Base-by-base conservation (phyloP, 2,797 vertebrate species). In the Darevskia mixta region DNA sequence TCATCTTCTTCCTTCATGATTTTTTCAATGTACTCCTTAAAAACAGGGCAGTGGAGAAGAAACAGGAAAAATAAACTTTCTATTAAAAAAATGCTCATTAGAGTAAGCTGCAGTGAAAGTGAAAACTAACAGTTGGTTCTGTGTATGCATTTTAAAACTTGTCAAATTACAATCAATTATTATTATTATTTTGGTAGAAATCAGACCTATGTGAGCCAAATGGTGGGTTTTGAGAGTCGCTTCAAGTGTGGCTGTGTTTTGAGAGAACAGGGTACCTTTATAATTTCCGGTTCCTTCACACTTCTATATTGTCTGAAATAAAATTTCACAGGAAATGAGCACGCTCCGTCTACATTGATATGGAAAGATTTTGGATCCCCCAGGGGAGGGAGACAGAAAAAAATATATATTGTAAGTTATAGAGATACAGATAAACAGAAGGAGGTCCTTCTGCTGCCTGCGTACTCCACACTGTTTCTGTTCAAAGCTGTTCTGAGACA, bases 1-100 rank as follows among this genome's bases (percentile, higher is more conserved):
- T 94, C 95, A 83, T 96, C 93, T 93, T 98, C 97, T 91, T 95
- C 97, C 91, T 96, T 95, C 89, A 99, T 96, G 90, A 98, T 92
- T 79, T 95, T 94, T 84, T 98, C 96, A 18, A 99, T 96, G 90
- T 98, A 99, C 43, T 96, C 94, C 99, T 55, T 99, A 91, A 41
- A 73, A 61, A 0, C n/a, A 92, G 79, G 81, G 85, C 4, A 88
- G 75, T 11, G 79, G 69, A 83, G 80, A 92, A 87, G 55, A 0
- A 83, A 87, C 1, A 43, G 8, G 67, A 86, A 8, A 45, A 32
- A 69, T 2, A 43, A 64, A 13, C 13, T 38, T 79, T 35, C 8
- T 0, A 29, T 29, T n/a, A n/a, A 3, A 55, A 69, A 2, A 71
- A 81, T 61, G 7, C 43, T 45, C 17, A 73, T 55, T 25, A 38